Percentiles rank a stretch among this genome's conserved stretches.
Conservation (phyloP, 2,888 invertebrate species). For the Odontocerum albicorne region DNA sequence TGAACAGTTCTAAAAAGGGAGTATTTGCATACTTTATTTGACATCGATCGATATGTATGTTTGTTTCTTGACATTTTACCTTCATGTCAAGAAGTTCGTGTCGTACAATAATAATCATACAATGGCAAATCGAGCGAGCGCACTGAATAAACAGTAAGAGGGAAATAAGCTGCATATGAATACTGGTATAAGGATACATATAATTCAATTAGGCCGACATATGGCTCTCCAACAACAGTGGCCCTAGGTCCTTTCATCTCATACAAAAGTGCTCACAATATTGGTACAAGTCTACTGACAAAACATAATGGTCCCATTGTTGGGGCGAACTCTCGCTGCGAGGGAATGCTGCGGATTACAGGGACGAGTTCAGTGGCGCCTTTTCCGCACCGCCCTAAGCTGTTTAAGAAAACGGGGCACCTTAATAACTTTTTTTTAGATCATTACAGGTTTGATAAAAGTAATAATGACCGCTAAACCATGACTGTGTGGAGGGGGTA, state of each 20-base stretch:
- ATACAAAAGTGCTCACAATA: slow-evolving; percentile 32
- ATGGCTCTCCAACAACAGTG: slow-evolving; percentile 28
- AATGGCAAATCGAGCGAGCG: slow-evolving; percentile 7
- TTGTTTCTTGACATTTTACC: no score
- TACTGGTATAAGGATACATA: slow-evolving; percentile 12
- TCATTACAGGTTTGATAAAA: no score
- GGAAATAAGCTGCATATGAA: slow-evolving; percentile 12
- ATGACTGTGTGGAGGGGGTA: no score
- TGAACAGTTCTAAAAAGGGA: no score
- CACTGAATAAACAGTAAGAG: slow-evolving; percentile 8
- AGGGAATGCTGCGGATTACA: slow-evolving; percentile 4
- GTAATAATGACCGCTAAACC: no score
- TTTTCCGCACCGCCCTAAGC: no score
- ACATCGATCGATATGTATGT: no score
- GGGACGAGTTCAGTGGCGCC: slow-evolving; percentile 1
- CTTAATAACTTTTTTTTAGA: no score
- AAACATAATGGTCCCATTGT: slow-evolving; percentile 27
- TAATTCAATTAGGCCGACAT: slow-evolving; percentile 35
- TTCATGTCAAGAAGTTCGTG: no score
- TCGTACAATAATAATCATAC: no score
- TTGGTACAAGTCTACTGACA: slow-evolving; percentile 29
- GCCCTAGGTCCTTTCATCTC: slow-evolving; percentile 16
- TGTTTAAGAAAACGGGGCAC: no score
- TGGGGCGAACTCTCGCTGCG: not conserved
- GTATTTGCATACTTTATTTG: no score